These are phyloP conservation scores for Heterodera filipjevi DNA, from an alignment of 2,888 invertebrate genomes.

Conservation along the genomic window DNA sequence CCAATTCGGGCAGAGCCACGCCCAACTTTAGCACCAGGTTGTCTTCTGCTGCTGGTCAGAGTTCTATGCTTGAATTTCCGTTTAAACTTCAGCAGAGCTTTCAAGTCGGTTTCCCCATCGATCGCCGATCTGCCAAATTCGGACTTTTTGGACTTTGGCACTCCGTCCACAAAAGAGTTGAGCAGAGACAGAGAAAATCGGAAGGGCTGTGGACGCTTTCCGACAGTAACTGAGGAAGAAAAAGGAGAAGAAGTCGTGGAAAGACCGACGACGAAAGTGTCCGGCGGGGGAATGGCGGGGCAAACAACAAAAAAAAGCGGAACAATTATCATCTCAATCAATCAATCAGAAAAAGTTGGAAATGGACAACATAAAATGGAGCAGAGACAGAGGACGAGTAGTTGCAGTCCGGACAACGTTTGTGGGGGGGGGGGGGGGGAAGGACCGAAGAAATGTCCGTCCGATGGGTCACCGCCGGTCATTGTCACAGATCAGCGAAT, in stretches of 20 bases:
- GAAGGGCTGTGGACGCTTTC: constrained; percentile 54
- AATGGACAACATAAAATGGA: neutral
- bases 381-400: neutral
- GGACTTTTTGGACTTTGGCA: constrained; percentile 10
- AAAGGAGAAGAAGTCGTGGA: too few relatives aligned
- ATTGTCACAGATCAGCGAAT: constrained; percentile 21
- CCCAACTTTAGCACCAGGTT: neutral
- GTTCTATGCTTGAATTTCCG: neutral
- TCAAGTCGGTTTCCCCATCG: neutral
- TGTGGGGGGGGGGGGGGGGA: neutral
- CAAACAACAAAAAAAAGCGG: neutral
- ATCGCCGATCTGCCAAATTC: neutral
- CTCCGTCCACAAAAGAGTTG: neutral
- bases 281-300: too few relatives aligned
- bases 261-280: too few relatives aligned
- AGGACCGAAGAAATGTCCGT: too few relatives aligned
- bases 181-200: neutral
- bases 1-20: constrained; percentile 7
- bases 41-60: neutral
- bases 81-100: neutral
- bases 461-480: too few relatives aligned
- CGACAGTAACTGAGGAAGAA: constrained; percentile 50
- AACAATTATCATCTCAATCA: neutral
- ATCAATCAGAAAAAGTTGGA: neutral
- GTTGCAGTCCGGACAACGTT: constrained; percentile 1